These are phyloP conservation scores for Sarcophaga rosellei DNA, from an alignment of 2,888 invertebrate genomes.

Conservation along the genomic window DNA sequence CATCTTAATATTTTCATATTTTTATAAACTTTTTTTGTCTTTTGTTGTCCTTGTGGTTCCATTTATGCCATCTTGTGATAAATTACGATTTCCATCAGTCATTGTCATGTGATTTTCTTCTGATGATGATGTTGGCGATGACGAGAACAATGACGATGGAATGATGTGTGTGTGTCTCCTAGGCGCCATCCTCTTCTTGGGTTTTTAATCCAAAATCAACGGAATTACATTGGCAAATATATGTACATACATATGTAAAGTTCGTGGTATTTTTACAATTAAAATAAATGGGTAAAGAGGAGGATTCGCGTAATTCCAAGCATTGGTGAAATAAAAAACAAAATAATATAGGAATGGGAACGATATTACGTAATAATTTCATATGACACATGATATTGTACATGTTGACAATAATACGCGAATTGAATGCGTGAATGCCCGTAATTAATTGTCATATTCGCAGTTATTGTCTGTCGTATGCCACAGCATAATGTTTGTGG, in stretches of 20 bases:
- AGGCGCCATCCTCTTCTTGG: not conserved
- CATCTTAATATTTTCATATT: not conserved
- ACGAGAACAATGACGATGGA: not conserved
- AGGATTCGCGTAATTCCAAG: not conserved
- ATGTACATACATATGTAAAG: not conserved
- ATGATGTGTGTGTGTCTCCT: not conserved
- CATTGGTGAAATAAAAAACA: not conserved
- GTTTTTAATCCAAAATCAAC: not conserved
- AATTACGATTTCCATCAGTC: not conserved
- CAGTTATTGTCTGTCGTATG: not conserved
- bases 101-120: not conserved
- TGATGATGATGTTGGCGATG: not conserved
- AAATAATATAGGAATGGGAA: not conserved
- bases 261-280: not conserved
- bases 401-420: constrained; percentile 47
- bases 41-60: not conserved
- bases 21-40: not conserved
- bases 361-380: constrained; percentile 46
- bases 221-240: not conserved
- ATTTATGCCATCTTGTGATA: not conserved
- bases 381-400: constrained; percentile 32
- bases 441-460: constrained; percentile 55
- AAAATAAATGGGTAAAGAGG: not conserved
- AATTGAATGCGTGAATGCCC: constrained; percentile 43
- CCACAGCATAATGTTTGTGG: not conserved